Conservation (phyloP, 2,888 invertebrate species). For the Eupithecia exiguata region DNA sequence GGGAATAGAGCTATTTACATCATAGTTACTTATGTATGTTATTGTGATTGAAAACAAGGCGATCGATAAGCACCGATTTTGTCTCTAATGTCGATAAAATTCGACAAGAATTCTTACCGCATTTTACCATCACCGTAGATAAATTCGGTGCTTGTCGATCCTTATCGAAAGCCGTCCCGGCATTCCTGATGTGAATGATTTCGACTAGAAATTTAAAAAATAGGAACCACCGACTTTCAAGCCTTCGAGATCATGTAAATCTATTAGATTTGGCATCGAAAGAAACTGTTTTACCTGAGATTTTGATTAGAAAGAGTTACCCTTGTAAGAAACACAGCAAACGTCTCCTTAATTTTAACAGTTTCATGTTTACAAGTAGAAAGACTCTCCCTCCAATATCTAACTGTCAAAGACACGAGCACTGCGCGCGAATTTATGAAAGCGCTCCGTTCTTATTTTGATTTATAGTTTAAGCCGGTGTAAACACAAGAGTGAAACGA, state of each 20-base stretch:
- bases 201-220: not conserved
- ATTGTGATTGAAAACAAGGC: not conserved
- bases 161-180: not conserved
- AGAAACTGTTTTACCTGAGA: not conserved
- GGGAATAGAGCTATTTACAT: not conserved
- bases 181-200: not conserved
- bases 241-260: not conserved
- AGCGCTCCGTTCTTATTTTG: constrained; percentile 34
- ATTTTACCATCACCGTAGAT: not conserved
- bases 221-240: not conserved
- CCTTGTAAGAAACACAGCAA: not conserved
- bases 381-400: constrained; percentile 21
- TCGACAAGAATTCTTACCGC: not conserved
- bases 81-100: not conserved
- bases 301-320: not conserved
- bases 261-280: not conserved
- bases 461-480: constrained; percentile 35
- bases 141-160: not conserved
- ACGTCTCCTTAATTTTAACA: not conserved
- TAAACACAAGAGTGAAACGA: constrained; percentile 39
- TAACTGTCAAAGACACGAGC: constrained; percentile 30
- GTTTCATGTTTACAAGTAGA: constrained; percentile 12
- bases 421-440: constrained; percentile 32
- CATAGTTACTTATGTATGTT: not conserved
- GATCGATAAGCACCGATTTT: not conserved